These are phyloP conservation scores for Gryllus bimaculatus DNA, from an alignment of 1,140 invertebrate genomes.

Conservation along the genomic window DNA sequence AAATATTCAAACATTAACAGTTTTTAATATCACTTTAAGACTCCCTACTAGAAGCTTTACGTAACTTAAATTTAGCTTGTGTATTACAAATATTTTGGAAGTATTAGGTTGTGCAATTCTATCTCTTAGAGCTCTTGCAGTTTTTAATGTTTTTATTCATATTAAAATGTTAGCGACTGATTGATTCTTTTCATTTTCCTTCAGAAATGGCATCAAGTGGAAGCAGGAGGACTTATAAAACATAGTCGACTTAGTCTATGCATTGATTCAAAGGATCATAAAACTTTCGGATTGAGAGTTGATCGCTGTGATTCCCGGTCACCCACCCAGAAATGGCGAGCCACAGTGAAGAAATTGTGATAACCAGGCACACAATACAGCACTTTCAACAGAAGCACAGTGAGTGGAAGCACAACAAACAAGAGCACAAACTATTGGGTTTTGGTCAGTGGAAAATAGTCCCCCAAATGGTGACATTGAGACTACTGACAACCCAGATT, in stretches of 20 bases:
- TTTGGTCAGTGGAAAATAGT: neutral
- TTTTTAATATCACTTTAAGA: no score
- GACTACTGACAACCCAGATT: no score
- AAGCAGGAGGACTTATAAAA: constrained; percentile 56
- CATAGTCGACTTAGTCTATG: constrained; percentile 67
- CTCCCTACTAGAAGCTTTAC: no score
- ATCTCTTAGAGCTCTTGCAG: neutral
- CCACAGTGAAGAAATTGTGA: constrained; percentile 19
- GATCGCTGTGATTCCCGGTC: constrained; percentile 57
- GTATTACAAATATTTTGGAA: neutral
- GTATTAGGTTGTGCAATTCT: neutral
- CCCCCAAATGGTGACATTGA: no score
- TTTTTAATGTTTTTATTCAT: neutral
- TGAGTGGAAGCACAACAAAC: neutral
- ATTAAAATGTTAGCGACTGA: constrained; percentile 7
- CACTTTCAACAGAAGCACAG: neutral
- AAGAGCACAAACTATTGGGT: neutral
- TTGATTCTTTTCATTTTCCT: constrained; percentile 24
- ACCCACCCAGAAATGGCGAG: constrained; percentile 54
- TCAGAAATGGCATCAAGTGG: constrained; percentile 62
- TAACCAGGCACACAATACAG: constrained; percentile 2
- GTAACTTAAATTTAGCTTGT: neutral
- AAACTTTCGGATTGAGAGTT: constrained; percentile 54
- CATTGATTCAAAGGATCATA: constrained; percentile 59
- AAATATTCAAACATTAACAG: no score